Conservation (phyloP, 53 echinoderm and acorn worm genomes). For the Patiria pectinifera region DNA sequence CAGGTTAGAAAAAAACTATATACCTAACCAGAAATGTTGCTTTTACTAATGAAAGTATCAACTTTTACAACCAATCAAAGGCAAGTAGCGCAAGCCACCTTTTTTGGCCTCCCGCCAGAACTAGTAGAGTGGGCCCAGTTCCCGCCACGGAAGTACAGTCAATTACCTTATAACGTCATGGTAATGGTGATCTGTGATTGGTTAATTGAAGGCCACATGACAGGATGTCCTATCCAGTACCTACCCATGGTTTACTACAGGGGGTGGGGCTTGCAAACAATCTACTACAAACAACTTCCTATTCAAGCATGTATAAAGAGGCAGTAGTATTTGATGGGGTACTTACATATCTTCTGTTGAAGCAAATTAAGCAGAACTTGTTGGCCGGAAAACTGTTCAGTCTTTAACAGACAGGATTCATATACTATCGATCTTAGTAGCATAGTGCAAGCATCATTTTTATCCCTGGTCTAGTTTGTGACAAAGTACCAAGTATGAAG, state of each 20-base stretch:
- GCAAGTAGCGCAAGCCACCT: neutral
- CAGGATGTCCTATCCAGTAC: constrained; percentile 48
- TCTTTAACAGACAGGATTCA: neutral
- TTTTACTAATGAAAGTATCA: no score
- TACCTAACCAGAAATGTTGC: no score
- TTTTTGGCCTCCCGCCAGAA: constrained; percentile 46
- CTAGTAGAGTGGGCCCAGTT: neutral
- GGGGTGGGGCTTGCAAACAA: constrained; percentile 42
- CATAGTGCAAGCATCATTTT: neutral
- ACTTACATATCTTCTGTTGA: constrained; percentile 2
- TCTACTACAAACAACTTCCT: constrained; percentile 56
- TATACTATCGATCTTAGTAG: neutral
- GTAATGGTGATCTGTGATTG: constrained; percentile 2
- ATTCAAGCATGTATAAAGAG: constrained; percentile 29
- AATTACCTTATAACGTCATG: constrained; percentile 44
- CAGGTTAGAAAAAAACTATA: no score
- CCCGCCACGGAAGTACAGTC: constrained; percentile 50
- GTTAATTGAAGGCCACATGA: constrained; percentile 31
- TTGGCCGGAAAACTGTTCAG: neutral
- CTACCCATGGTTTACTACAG: constrained; percentile 37
- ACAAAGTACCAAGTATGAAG: neutral
- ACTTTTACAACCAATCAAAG: no score
- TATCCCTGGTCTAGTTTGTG: neutral
- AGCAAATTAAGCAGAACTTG: constrained; percentile 9
- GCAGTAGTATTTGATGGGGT: constrained; percentile 8